Percentiles rank a stretch among this genome's conserved stretches.
Evolutionary conservation across 2,113 vertebrate genomes (phyloP).

Genomic region (Microtus oregoni): DNA sequence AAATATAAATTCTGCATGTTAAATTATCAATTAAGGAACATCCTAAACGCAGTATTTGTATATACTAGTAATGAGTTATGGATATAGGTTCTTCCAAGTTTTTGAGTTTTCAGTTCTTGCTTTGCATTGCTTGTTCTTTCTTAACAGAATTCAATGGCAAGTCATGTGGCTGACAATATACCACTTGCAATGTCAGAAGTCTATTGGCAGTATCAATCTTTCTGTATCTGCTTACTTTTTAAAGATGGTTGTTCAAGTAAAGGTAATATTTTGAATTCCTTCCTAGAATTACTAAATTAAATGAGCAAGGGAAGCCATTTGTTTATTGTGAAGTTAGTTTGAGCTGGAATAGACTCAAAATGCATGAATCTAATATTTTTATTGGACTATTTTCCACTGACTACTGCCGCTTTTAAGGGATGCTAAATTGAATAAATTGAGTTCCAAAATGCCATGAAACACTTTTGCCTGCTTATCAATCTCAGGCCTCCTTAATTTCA

Average conservation of each 20-base stretch:
- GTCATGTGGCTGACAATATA: not conserved
- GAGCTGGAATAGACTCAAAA: not conserved
- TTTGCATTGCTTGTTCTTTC: not conserved
- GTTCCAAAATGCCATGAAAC: constrained; percentile 43
- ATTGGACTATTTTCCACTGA: not conserved
- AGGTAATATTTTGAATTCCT: constrained; percentile 38
- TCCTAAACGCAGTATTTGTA: not conserved
- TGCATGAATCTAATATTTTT: not conserved
- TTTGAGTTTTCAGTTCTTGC: not conserved
- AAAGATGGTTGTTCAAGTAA: not conserved
- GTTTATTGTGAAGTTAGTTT: constrained; percentile 22
- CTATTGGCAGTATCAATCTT: not conserved
- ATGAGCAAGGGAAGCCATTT: constrained; percentile 28
- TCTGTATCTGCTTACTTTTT: not conserved
- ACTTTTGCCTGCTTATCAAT: constrained; percentile 63
- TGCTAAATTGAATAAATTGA: constrained; percentile 52
- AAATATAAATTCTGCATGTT: not conserved
- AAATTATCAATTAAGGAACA: constrained; percentile 4
- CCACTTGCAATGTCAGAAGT: not conserved
- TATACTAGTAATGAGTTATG: not conserved
- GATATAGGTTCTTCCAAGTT: not conserved
- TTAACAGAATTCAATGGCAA: not conserved
- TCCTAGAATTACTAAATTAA: constrained; percentile 48
- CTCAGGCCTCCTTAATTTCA: constrained; percentile 29
- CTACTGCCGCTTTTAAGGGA: constrained; percentile 6